These are phyloP conservation scores for Butorides virescens DNA, from an alignment of 2,113 vertebrate species.

Conservation along the genomic window DNA sequence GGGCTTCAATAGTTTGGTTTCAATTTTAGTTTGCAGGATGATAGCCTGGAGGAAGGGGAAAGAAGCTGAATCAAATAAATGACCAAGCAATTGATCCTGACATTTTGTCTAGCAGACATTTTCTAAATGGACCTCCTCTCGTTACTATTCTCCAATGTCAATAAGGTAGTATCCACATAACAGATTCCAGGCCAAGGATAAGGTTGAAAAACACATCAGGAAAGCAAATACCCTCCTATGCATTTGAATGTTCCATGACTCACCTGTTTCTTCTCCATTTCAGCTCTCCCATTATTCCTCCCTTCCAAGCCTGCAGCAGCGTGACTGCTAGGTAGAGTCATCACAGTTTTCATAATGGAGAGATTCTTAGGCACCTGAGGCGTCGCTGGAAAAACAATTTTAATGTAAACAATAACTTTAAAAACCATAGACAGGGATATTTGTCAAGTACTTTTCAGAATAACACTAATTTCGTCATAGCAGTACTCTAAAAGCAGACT, in stretches of 20 bases:
- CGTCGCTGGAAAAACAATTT: conserved; percentile 11
- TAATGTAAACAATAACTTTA: neutral
- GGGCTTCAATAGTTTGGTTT: neutral
- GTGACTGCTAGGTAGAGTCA: neutral
- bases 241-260: neutral
- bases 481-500: neutral
- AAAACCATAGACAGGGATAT: neutral
- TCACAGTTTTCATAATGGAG: neutral
- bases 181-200: neutral
- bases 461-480: neutral
- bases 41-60: neutral
- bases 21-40: neutral
- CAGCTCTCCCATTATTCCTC: neutral
- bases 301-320: neutral
- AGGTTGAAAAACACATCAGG: neutral
- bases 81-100: neutral
- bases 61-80: neutral
- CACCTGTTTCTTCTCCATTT: neutral
- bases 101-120: neutral
- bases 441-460: neutral
- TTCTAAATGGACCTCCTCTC: neutral
- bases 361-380: neutral
- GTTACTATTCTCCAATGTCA: neutral
- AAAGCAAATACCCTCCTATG: neutral
- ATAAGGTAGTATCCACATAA: neutral